Base-by-base conservation (phyloP, 2,797 vertebrate species). In the Trematomus bernacchii region DNA sequence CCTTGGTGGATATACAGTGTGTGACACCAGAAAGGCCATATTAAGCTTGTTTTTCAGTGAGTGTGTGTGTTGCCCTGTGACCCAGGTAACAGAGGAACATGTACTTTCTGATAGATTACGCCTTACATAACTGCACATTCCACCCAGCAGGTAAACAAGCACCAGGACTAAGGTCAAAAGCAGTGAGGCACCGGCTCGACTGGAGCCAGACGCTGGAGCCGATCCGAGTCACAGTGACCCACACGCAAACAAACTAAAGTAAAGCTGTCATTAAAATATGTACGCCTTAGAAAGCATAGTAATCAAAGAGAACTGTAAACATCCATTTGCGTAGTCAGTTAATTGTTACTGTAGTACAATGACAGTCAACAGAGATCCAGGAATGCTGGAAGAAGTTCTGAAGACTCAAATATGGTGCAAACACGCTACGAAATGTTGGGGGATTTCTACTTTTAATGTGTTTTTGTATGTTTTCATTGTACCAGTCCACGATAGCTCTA, bases 91-190 rank as follows among this genome's bases (percentile, higher is more conserved):
- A 74, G 27, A 72, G 84, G 57, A 67, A 83, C 69, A 68, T 65
- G 78, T 86, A 74, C 87, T 88, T 67, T 85, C 76, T 83, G 77
- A 86, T 81, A 89, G 90, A 90, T 90, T 90, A 90, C 80, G 51
- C 47, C 79, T 91, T 89, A 82, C 87, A 71, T 91, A 90, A 90
- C 73, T 51, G 72, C 30, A 58, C 87, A 83, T 90, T 93, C 82
- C 75, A 43, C 78, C 75, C 83, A 66, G 85, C 83, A 91, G 90
- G 91, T 91, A 92, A 91, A 93, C 87, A 91, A 85, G 77, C 80
- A 23, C 33, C 7, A 1, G 79, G 80, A 61, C 83, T 83, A 58
- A 84, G 83, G 86, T 88, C 84, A 79, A 51, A 77, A 73, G 18
- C 78, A 75, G 54, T 2, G 33, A 68, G 61, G 65, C 66, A 46